phyloP scores from a whole-genome alignment of 2,113 vertebrate species.

The Melanerpes formicivorus region DNA sequence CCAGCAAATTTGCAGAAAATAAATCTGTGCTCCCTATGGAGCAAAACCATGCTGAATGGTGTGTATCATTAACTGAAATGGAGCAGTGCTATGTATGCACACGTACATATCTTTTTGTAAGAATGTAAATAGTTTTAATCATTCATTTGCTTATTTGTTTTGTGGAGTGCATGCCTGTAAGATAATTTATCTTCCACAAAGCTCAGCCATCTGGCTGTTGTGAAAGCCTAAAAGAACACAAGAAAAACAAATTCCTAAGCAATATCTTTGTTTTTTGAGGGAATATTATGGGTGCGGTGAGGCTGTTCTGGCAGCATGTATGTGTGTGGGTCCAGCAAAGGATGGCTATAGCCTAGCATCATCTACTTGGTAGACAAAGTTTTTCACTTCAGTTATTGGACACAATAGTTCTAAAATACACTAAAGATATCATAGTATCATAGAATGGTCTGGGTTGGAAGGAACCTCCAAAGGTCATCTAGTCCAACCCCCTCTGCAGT shows the following conservation, averaged over 20 bases:
- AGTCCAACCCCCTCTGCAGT: too few species aligned
- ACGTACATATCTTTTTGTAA: not conserved
- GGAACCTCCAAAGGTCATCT: too few species aligned
- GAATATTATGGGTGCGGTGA: conserved; percentile 20
- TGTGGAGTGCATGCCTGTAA: not conserved
- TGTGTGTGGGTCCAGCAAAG: not conserved
- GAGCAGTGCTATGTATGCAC: not conserved
- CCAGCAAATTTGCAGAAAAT: not conserved
- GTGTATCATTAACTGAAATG: not conserved
- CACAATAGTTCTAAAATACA: not conserved
- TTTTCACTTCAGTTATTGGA: not conserved
- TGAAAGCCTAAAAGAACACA: conserved; percentile 6
- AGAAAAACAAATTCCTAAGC: not conserved
- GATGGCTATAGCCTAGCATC: not conserved
- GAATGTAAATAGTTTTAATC: not conserved
- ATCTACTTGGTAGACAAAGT: not conserved
- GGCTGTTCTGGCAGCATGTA: not conserved
- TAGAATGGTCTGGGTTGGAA: too few species aligned
- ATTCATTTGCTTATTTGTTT: not conserved
- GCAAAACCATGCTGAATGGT: fast-evolving
- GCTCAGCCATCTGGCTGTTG: conserved; percentile 19
- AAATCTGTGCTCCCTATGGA: not conserved
- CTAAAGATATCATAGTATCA: not conserved
- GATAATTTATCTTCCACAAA: not conserved
- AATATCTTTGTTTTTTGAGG: not conserved